A percentile compares a stretch with the other conserved stretches of the same genome.
phyloP scores from a whole-genome alignment of 2,888 invertebrate genomes.

The Fragum whitleyi region DNA sequence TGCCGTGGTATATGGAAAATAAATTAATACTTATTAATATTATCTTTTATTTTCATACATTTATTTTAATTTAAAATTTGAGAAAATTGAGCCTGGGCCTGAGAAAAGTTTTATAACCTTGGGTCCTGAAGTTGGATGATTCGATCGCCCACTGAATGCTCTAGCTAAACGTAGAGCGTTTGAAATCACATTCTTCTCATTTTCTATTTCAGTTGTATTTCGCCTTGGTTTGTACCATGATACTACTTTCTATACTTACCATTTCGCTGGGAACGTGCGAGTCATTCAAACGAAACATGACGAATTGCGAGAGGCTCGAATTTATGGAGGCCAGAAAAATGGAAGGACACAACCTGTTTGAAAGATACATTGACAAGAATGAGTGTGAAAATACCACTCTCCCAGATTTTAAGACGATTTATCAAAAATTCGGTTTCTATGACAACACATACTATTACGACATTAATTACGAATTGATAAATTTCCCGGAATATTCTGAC shows the following conservation, averaged over 20 bases:
- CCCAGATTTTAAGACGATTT: neutral
- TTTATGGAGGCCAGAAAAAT: conserved; percentile 14
- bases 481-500: neutral
- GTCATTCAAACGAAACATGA: conserved; percentile 32
- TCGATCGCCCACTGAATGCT: too few species aligned
- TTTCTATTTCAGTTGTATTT: conserved; percentile 39
- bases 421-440: neutral
- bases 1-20: too few species aligned
- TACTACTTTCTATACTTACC: conserved; percentile 34
- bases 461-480: neutral
- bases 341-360: conserved; percentile 5
- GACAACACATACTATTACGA: neutral
- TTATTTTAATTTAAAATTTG: too few species aligned
- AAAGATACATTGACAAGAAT: neutral
- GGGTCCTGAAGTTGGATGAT: too few species aligned
- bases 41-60: too few species aligned
- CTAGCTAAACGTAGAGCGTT: too few species aligned
- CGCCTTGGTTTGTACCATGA: conserved; percentile 9
- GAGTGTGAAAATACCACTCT: conserved; percentile 9
- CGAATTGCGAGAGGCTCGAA: conserved; percentile 35
- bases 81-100: too few species aligned
- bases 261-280: conserved; percentile 27
- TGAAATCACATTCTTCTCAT: too few species aligned
- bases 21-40: too few species aligned
- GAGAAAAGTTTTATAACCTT: too few species aligned